A percentile compares a stretch with the other conserved stretches of the same genome.
Conservation (phyloP, 1,140 invertebrate genomes). For the Drosophila yakuba region DNA sequence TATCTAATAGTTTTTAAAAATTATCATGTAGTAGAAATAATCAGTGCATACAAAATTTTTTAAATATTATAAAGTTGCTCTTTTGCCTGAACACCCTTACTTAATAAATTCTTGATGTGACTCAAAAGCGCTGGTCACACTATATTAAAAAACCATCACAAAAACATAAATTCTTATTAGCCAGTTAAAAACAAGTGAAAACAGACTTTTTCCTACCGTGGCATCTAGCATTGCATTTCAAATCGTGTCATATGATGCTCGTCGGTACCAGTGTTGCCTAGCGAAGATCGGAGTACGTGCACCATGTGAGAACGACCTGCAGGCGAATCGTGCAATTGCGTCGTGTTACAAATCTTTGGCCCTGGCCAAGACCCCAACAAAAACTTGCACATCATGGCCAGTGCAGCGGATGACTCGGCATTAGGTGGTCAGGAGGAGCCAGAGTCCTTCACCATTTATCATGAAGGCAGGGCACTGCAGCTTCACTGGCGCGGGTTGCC, state of each 20-base stretch:
- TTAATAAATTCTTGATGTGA: constrained; percentile 2
- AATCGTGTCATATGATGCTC: constrained; percentile 7
- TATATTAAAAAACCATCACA: constrained; percentile 58
- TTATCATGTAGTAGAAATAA: too few species aligned
- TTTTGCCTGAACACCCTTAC: background rate
- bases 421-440: constrained; percentile 15
- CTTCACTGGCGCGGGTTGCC: constrained; percentile 65
- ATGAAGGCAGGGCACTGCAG: constrained; percentile 47
- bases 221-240: constrained; percentile 4
- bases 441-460: constrained; percentile 58
- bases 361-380: constrained; percentile 38
- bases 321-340: constrained; percentile 35
- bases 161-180: constrained; percentile 61
- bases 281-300: background rate
- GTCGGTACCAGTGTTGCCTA: background rate
- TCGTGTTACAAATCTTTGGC: constrained; percentile 49
- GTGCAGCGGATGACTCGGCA: constrained; percentile 20
- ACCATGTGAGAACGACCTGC: constrained; percentile 23
- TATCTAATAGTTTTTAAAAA: too few species aligned
- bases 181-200: constrained; percentile 27
- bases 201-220: background rate
- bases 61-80: too few species aligned
- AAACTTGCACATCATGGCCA: constrained; percentile 40
- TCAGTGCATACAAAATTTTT: too few species aligned
- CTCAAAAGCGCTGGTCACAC: constrained; percentile 39